Conservation (phyloP, 1,140 invertebrate species). For the Trypoxylus dichotomus region DNA sequence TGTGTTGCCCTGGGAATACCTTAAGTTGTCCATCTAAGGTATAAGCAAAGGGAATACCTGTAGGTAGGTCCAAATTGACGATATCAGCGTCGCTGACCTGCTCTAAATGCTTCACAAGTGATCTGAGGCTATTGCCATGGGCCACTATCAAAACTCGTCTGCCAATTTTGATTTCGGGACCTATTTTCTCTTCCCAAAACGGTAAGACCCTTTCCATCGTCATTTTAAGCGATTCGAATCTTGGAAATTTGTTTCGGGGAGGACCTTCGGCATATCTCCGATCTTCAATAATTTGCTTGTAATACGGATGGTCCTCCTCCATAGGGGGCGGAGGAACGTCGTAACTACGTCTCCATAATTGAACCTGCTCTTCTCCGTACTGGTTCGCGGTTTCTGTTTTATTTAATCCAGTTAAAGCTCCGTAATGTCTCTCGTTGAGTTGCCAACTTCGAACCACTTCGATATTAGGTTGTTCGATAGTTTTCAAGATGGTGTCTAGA, state of each 20-base stretch:
- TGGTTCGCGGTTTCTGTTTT: slow-evolving; percentile 71
- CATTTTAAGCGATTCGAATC: slow-evolving; percentile 68
- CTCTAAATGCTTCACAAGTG: slow-evolving; percentile 72
- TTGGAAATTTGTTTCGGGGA: slow-evolving; percentile 60
- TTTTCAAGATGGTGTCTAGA: slow-evolving; percentile 61
- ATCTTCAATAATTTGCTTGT: slow-evolving; percentile 58
- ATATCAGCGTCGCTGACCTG: slow-evolving; percentile 65
- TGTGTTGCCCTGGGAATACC: slow-evolving; percentile 55
- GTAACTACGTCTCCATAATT: slow-evolving; percentile 71
- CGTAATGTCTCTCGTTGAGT: slow-evolving; percentile 75
- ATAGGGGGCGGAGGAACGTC: slow-evolving; percentile 67
- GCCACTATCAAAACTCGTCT: slow-evolving; percentile 69
- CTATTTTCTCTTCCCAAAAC: slow-evolving; percentile 68
- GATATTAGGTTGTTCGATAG: slow-evolving; percentile 61
- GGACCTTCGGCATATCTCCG: slow-evolving; percentile 55
- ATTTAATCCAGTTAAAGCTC: slow-evolving; percentile 70
- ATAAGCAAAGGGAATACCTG: slow-evolving; percentile 73
- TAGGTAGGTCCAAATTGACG: slow-evolving; percentile 69
- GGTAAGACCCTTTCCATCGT: slow-evolving; percentile 64
- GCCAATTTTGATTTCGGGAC: slow-evolving; percentile 62
- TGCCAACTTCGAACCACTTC: slow-evolving; percentile 65
- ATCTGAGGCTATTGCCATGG: slow-evolving; percentile 71
- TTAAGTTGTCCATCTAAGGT: slow-evolving; percentile 63
- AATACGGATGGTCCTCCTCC: slow-evolving; percentile 59
- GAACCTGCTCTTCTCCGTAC: slow-evolving; percentile 67